Evolutionary conservation across 2,113 vertebrate species (phyloP).

Genomic region (Solea senegalensis): DNA sequence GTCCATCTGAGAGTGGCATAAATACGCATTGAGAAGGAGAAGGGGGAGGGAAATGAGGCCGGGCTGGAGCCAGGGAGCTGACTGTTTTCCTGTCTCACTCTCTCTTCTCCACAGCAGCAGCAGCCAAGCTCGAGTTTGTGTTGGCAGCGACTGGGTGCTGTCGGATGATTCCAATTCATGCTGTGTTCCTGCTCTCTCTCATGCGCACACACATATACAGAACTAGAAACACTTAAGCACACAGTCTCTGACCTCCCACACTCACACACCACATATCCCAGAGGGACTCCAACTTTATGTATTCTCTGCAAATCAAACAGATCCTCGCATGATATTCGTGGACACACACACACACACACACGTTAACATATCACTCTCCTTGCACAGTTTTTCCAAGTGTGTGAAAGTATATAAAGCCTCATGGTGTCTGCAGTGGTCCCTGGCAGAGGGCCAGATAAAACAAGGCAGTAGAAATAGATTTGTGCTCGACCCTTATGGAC

Average conservation of each 20-base stretch:
- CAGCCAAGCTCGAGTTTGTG: constrained; percentile 76
- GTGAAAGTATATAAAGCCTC: constrained; percentile 58
- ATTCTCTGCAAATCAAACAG: constrained; percentile 14
- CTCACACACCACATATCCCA: constrained; percentile 15
- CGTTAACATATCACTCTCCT: background rate
- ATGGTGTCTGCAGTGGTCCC: constrained; percentile 45
- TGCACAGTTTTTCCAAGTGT: constrained; percentile 12
- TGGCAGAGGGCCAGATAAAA: constrained; percentile 58
- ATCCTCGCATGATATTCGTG: constrained; percentile 16
- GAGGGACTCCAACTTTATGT: constrained; percentile 1
- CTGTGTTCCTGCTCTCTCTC: constrained; percentile 44
- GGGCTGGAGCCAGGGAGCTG: constrained; percentile 42
- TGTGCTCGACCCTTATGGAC: constrained; percentile 50
- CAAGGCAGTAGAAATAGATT: constrained; percentile 50
- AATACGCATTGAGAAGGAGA: constrained; percentile 17
- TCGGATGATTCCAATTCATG: constrained; percentile 59
- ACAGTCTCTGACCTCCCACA: constrained; percentile 27
- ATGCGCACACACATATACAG: background rate
- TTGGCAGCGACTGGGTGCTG: constrained; percentile 61
- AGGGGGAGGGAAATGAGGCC: background rate
- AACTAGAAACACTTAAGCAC: background rate
- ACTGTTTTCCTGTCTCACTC: constrained; percentile 59
- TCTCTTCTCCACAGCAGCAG: constrained; percentile 52
- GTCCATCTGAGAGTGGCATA: constrained; percentile 31
- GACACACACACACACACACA: constrained; percentile 33